Percentiles rank a stretch among this genome's conserved stretches.
Conservation (phyloP, 2,888 invertebrate species). For the Perizoma flavofasciatum region DNA sequence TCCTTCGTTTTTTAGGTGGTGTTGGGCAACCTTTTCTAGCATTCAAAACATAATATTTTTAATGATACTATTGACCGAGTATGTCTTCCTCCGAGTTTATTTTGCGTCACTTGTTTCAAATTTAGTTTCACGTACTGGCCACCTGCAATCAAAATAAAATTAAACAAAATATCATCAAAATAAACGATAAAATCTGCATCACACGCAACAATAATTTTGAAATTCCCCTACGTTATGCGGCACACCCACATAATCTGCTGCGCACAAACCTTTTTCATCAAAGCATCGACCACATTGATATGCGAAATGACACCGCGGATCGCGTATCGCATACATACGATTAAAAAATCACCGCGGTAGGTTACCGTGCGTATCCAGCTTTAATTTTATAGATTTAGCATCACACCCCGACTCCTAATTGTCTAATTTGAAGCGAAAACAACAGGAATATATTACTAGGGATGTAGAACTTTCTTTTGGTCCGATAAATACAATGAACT, state of each 20-base stretch:
- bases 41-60: too few species aligned
- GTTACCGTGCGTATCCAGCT: slow-evolving; percentile 75
- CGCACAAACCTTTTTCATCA: slow-evolving; percentile 72
- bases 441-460: slow-evolving; percentile 77
- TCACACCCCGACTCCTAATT: slow-evolving; percentile 77
- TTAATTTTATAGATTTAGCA: slow-evolving; percentile 81
- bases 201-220: slow-evolving; percentile 47
- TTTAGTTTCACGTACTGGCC: neutral
- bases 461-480: slow-evolving; percentile 82
- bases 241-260: slow-evolving; percentile 58
- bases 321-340: slow-evolving; percentile 82
- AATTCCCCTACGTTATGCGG: slow-evolving; percentile 45
- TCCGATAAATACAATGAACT: slow-evolving; percentile 65
- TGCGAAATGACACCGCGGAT: slow-evolving; percentile 74
- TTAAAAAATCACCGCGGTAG: slow-evolving; percentile 82
- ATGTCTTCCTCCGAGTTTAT: too few species aligned
- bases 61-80: too few species aligned
- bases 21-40: too few species aligned
- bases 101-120: too few species aligned
- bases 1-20: too few species aligned
- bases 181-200: slow-evolving; percentile 28
- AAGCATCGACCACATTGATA: slow-evolving; percentile 77
- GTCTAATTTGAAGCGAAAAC: slow-evolving; percentile 83
- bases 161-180: slow-evolving; percentile 14
- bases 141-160: slow-evolving; percentile 18